phyloP scores from a whole-genome alignment of 2,888 invertebrate species.

The Sipha maydis region DNA sequence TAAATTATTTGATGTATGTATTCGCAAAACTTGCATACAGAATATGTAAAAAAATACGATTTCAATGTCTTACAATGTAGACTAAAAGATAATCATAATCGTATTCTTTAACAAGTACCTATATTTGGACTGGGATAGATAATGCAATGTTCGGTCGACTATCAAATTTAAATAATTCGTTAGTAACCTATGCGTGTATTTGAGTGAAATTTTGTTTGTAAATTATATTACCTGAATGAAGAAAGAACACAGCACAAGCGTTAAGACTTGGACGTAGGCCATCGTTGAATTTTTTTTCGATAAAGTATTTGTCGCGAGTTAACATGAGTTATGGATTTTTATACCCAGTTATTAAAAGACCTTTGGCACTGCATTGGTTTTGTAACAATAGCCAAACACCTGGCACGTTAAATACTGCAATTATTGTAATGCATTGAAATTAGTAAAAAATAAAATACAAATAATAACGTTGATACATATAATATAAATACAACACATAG shows the following conservation, averaged over 20 bases:
- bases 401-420: conserved; percentile 11
- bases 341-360: background rate
- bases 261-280: conserved; percentile 24
- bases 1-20: too few species aligned
- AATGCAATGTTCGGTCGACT: too few species aligned
- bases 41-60: too few species aligned
- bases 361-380: background rate
- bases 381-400: conserved; percentile 22
- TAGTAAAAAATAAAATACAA: background rate
- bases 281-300: background rate
- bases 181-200: too few species aligned
- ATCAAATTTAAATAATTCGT: too few species aligned
- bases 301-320: background rate
- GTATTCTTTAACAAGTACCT: too few species aligned
- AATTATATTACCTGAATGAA: conserved; percentile 39
- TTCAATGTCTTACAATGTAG: too few species aligned
- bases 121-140: too few species aligned
- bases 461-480: background rate
- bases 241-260: conserved; percentile 17
- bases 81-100: too few species aligned
- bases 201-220: too few species aligned
- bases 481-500: background rate
- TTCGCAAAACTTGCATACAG: too few species aligned
- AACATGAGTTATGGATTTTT: background rate
- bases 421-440: background rate